phyloP scores from a whole-genome alignment of 2,888 invertebrate species.

The Limnephilus rhombicus region DNA sequence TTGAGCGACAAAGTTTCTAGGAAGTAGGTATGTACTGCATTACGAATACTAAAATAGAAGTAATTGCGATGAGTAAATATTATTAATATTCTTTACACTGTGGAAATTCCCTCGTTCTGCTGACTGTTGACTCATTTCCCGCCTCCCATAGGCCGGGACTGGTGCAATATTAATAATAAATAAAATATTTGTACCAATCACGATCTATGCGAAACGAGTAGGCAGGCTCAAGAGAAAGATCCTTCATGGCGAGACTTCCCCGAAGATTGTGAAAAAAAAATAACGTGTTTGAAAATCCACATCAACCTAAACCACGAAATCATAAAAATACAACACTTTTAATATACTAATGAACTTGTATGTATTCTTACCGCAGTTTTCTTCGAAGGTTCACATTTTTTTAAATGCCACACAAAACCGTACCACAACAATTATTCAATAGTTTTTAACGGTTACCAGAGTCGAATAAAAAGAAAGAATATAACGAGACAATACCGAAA shows the following conservation, averaged over 20 bases:
- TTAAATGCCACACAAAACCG: constrained; percentile 7
- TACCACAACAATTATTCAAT: not conserved
- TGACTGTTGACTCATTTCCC: constrained; percentile 18
- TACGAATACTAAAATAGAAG: too few relatives aligned
- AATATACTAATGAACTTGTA: not conserved
- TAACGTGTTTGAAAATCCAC: not conserved
- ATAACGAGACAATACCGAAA: not conserved
- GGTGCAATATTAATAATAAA: constrained; percentile 77
- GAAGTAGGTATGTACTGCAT: not conserved
- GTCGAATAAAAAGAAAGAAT: not conserved
- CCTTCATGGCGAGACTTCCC: not conserved
- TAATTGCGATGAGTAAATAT: not conserved
- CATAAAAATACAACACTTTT: not conserved
- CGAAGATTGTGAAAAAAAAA: not conserved
- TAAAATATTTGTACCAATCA: constrained; percentile 78
- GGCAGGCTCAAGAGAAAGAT: not conserved
- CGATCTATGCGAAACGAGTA: constrained; percentile 71
- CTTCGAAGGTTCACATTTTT: not conserved
- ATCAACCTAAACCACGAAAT: not conserved
- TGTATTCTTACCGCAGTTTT: constrained; percentile 12
- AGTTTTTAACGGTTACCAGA: not conserved
- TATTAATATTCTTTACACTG: not conserved
- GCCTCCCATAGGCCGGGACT: constrained; percentile 79
- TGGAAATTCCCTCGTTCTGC: constrained; percentile 12
- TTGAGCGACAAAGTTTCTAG: not conserved